Evolutionary conservation across 1,140 invertebrate species (phyloP).

Genomic region (Ptiloglossa arizonensis): DNA sequence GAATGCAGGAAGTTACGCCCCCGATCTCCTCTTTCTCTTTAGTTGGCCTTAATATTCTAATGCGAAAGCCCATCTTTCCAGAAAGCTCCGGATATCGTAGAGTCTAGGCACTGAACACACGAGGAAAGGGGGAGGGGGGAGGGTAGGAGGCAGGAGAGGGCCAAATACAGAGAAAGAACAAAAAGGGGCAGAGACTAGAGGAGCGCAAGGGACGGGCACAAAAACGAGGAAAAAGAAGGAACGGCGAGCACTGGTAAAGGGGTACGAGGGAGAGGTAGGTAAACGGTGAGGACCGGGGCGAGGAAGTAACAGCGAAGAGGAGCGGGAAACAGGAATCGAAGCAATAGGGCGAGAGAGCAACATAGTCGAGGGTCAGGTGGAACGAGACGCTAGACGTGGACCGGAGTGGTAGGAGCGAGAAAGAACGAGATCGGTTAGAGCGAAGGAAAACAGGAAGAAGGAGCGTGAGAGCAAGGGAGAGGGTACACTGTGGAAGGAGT

Average conservation of each 20-base stretch:
- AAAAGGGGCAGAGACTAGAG: neutral
- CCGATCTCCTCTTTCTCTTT: neutral
- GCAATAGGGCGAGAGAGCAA: neutral
- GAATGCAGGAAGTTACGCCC: conserved; percentile 8
- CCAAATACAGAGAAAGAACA: neutral
- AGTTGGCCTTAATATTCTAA: conserved; percentile 15
- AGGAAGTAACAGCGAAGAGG: neutral
- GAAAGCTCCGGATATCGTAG: conserved; percentile 1
- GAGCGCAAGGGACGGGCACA: neutral
- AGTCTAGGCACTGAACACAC: neutral
- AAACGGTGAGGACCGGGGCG: neutral
- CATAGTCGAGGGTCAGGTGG: neutral
- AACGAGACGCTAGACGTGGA: too few relatives aligned
- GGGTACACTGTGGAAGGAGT: neutral
- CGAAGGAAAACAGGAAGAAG: neutral
- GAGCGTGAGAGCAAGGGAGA: neutral
- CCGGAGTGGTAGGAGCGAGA: too few relatives aligned
- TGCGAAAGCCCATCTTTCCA: neutral
- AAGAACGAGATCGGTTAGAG: too few relatives aligned
- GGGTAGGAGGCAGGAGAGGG: too few relatives aligned
- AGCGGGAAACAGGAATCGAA: neutral
- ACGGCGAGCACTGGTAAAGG: neutral
- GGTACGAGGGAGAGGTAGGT: neutral
- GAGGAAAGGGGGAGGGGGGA: too few relatives aligned
- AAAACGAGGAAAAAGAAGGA: neutral